Conservation (phyloP, 1,140 invertebrate species). For the Leptonema lineaticorne region DNA sequence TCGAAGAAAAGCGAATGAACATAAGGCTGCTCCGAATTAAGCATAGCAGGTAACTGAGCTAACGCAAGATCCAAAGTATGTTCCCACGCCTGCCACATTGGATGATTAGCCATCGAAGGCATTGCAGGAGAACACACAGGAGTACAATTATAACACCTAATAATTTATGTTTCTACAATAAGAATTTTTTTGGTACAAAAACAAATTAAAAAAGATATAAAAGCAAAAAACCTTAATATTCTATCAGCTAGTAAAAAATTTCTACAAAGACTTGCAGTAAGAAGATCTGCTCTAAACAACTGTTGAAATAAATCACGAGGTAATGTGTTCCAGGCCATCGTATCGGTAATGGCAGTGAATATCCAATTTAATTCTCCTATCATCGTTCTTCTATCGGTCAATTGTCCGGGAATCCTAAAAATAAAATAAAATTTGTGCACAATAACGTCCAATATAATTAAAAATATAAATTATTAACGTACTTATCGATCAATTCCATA, state of each 20-base stretch:
- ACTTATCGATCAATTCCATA: conserved; percentile 88
- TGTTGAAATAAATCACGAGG: conserved; percentile 93
- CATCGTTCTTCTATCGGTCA: conserved; percentile 95
- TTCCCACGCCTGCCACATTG: conserved; percentile 97
- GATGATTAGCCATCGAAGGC: conserved; percentile 87
- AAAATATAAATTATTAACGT: conserved; percentile 26
- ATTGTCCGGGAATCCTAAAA: conserved; percentile 88
- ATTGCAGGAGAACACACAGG: conserved; percentile 89
- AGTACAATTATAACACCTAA: conserved; percentile 87
- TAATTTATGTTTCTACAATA: not conserved
- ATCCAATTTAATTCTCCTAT: conserved; percentile 99
- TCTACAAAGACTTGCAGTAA: conserved; percentile 97
- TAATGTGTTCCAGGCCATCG: conserved; percentile 98
- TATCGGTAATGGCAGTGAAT: conserved; percentile 99
- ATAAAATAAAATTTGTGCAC: conserved; percentile 27
- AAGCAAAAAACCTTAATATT: conserved; percentile 70
- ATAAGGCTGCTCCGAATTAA: conserved; percentile 66
- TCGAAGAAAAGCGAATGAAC: conserved; percentile 92
- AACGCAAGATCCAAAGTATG: conserved; percentile 92
- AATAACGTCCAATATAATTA: not conserved
- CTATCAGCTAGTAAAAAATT: conserved; percentile 97
- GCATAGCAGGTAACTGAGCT: conserved; percentile 79
- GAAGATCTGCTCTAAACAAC: conserved; percentile 93
- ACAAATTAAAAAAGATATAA: not conserved
- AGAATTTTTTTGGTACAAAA: not conserved